Percentiles rank a stretch among this genome's conserved stretches.
phyloP scores from a whole-genome alignment of 2,113 vertebrate genomes.

The Pheucticus melanocephalus region DNA sequence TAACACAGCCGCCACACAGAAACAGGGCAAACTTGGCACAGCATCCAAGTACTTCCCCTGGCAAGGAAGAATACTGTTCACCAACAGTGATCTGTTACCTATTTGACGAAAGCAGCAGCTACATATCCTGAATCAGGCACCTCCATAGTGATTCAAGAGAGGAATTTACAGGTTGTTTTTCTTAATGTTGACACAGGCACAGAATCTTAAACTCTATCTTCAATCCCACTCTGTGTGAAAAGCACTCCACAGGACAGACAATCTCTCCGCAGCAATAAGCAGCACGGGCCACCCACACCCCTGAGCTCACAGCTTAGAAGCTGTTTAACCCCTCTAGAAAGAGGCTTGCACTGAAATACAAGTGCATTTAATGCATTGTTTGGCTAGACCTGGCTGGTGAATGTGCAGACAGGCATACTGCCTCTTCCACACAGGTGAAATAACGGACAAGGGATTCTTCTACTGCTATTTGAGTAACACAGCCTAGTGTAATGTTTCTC shows the following conservation, averaged over 20 bases:
- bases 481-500: not conserved
- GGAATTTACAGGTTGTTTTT: not conserved
- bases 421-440: not conserved
- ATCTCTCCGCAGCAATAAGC: not conserved
- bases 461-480: not conserved
- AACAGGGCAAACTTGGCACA: not conserved
- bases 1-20: not conserved
- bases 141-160: not conserved
- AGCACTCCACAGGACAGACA: fast-evolving
- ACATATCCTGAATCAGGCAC: not conserved
- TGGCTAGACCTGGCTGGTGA: not conserved
- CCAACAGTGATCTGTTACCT: fast-evolving
- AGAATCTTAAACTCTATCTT: not conserved
- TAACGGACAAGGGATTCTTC: not conserved
- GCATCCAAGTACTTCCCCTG: not conserved
- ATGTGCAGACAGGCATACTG: not conserved
- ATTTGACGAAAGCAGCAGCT: not conserved
- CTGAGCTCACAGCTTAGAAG: not conserved
- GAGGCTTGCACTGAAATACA: not conserved
- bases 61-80: not conserved
- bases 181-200: not conserved
- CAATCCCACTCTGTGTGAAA: not conserved
- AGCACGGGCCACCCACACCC: fast-evolving
- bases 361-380: not conserved
- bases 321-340: not conserved